phyloP scores from a whole-genome alignment of 2,888 invertebrate species.

The Cryptus armator region DNA sequence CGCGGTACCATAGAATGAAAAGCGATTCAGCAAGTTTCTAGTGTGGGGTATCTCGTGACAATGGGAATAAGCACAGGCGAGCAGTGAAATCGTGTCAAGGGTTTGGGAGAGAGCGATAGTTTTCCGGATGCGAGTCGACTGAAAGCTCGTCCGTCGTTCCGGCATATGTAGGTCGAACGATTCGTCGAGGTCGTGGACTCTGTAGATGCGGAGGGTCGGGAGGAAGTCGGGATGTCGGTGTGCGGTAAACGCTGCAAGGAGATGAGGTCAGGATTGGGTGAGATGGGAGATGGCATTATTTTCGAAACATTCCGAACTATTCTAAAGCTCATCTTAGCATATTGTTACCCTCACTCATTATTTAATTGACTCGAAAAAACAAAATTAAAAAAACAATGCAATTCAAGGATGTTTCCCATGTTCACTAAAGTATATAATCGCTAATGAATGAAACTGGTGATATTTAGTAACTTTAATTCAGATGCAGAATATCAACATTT shows the following conservation, averaged over 20 bases:
- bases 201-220: slow-evolving; percentile 33
- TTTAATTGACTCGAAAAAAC: neutral
- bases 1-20: slow-evolving; percentile 40
- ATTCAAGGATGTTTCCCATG: neutral
- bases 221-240: slow-evolving; percentile 21
- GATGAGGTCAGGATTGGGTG: slow-evolving; percentile 54
- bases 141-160: slow-evolving; percentile 61
- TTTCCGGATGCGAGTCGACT: slow-evolving; percentile 64
- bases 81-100: slow-evolving; percentile 65
- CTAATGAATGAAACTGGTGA: no score
- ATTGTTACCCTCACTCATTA: neutral
- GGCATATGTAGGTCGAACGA: slow-evolving; percentile 65
- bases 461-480: neutral
- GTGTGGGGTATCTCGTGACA: slow-evolving; percentile 59
- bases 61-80: slow-evolving; percentile 60
- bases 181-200: slow-evolving; percentile 65
- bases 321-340: slow-evolving; percentile 18
- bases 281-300: slow-evolving; percentile 7
- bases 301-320: slow-evolving; percentile 14
- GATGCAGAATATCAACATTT: neutral
- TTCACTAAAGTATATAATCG: neutral
- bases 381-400: no score
- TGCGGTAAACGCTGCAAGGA: slow-evolving; percentile 40
- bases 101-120: slow-evolving; percentile 66
- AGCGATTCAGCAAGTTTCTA: slow-evolving; percentile 49